Evolutionary conservation across 2,888 invertebrate genomes (phyloP), one percentile per base, ranked within the genome.

Genomic region (Platypus cylindrus): DNA sequence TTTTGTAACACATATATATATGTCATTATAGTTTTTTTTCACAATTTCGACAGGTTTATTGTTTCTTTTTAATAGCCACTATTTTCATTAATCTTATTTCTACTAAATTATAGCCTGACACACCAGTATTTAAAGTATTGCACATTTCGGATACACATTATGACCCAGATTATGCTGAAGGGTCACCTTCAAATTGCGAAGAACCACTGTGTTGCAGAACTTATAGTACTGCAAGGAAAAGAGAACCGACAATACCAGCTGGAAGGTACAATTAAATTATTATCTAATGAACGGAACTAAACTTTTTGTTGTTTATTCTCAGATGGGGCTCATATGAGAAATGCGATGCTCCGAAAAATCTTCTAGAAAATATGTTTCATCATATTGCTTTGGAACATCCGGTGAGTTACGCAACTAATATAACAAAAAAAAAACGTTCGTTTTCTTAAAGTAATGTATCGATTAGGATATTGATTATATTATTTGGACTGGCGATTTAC

Each of bases 101-200:
- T n/a, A n/a, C n/a, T n/a, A n/a, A n/a, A n/a, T n/a, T n/a, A n/a
- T n/a, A n/a, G n/a, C n/a, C n/a, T n/a, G n/a, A n/a, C n/a, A n/a
- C 24, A 1, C 79, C 83, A n/a, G 75, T 76, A 17, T 82, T 89
- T 58, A 89, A 91, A 66, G 86, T 95, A n/a, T 68, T 97, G 7
- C 95, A 97, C 53, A 71, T 97, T 46, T 89, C 93, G 1, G 97
- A 97, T 58, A 89, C 94, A 0, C 97, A 97, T 62, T 83, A 82
- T 52, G 95, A 97, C 64, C 86, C 87, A 0, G 81, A 85, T 50
- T 97, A 97, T 56, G 73, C 75, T 27, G 82, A 80, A 66, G 87
- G 82, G 46, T 72, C 85, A 3, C 86, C 89, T 55, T 87, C 91
- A 2, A 84, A 89, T 45, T 97, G 95, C 58, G 81, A 82, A 47